A percentile compares a stretch with the other conserved stretches of the same genome.
Evolutionary conservation across 2,797 vertebrate genomes (phyloP).

Genomic region (Rhodeus uyekii): DNA sequence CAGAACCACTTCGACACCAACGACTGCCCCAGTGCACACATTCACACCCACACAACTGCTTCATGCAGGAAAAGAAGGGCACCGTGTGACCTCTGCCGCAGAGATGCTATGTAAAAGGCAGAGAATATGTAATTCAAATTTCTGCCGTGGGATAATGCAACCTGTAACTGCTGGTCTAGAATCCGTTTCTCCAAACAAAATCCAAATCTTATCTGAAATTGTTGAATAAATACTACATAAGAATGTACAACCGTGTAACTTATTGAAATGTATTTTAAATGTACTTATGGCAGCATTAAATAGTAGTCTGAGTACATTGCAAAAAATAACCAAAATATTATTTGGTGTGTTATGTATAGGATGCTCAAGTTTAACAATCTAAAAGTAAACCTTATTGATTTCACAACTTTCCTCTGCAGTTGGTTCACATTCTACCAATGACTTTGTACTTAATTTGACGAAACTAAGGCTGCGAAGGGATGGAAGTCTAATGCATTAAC

Average conservation of each 20-base stretch:
- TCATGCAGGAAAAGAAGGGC: background rate
- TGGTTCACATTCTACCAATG: background rate
- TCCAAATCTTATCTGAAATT: no score
- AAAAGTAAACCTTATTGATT: background rate
- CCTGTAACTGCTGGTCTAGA: background rate
- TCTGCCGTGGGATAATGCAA: background rate
- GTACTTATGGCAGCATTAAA: background rate
- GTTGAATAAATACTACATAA: no score
- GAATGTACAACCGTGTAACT: background rate
- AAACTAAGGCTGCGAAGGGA: background rate
- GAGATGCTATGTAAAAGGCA: background rate
- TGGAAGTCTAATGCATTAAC: background rate
- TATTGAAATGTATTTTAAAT: background rate
- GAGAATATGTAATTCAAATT: background rate
- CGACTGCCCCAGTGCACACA: conserved; percentile 26
- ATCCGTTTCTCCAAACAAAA: background rate
- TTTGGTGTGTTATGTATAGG: background rate
- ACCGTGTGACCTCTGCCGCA: background rate
- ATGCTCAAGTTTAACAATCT: background rate
- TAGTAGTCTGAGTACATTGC: background rate
- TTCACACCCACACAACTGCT: conserved; percentile 6
- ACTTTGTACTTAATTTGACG: background rate
- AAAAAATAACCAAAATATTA: background rate
- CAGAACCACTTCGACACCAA: conserved; percentile 51
- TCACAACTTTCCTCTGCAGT: background rate